Conservation (phyloP, 2,888 invertebrate genomes). For the Eumerus sabulonum region DNA sequence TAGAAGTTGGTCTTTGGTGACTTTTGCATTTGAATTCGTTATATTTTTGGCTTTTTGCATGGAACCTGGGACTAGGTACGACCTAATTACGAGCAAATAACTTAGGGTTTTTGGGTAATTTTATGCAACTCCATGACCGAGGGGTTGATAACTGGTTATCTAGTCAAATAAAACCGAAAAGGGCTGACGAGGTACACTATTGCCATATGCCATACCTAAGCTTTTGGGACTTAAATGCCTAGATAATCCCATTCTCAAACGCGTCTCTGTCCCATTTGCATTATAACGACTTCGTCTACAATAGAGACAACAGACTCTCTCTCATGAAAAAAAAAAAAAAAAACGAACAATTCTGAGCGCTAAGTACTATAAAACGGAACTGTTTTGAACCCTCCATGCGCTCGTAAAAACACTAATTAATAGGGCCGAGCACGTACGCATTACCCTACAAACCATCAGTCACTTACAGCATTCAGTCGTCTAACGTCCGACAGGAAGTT, state of each 20-base stretch:
- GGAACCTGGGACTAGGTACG: slow-evolving; percentile 17
- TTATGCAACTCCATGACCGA: slow-evolving; percentile 27
- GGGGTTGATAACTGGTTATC: slow-evolving; percentile 45
- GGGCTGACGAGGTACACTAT: too few species aligned
- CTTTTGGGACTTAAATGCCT: too few species aligned
- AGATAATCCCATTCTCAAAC: too few species aligned
- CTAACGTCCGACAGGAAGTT: slow-evolving; percentile 57
- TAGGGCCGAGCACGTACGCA: slow-evolving; percentile 56
- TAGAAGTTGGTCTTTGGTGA: slow-evolving; percentile 36
- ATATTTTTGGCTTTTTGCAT: not conserved
- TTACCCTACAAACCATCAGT: slow-evolving; percentile 43
- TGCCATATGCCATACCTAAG: too few species aligned
- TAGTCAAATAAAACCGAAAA: too few species aligned
- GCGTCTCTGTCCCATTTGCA: too few species aligned
- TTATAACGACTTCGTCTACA: too few species aligned
- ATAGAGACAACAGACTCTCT: too few species aligned
- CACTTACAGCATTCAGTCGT: slow-evolving; percentile 3
- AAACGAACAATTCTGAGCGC: too few species aligned
- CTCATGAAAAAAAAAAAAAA: too few species aligned
- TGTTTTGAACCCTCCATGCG: not conserved
- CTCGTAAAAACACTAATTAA: slow-evolving; percentile 44
- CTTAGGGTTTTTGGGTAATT: slow-evolving; percentile 35
- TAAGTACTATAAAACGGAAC: slow-evolving; percentile 1
- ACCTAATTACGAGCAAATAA: slow-evolving; percentile 56
- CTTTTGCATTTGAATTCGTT: slow-evolving; percentile 2